Conservation (phyloP, 2,888 invertebrate genomes). For the Morpho helenor region DNA sequence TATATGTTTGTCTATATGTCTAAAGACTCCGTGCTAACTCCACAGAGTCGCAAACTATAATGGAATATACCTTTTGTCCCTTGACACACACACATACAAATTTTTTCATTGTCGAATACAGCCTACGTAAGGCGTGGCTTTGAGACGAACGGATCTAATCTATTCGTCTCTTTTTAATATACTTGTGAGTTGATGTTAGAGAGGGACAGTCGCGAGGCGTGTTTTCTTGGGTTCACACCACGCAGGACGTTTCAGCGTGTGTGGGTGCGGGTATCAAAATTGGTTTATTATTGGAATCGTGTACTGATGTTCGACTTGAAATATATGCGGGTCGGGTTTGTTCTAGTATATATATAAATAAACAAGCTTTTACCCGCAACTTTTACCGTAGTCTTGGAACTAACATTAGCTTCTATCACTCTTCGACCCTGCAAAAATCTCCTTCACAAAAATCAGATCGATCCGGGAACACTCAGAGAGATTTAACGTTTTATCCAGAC, state of each 20-base stretch:
- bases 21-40: constrained; percentile 3
- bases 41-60: constrained; percentile 13
- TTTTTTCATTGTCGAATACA: constrained; percentile 19
- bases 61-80: constrained; percentile 21
- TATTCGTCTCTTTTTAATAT: constrained; percentile 10
- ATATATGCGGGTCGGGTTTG: constrained; percentile 9
- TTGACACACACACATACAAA: constrained; percentile 12
- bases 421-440: no score
- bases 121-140: constrained; percentile 21
- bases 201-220: constrained; percentile 7
- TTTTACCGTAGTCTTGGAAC: no score
- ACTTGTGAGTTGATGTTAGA: neutral
- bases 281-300: constrained; percentile 13
- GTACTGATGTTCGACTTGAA: constrained; percentile 5
- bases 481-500: no score
- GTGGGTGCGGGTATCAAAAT: constrained; percentile 15
- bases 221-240: neutral
- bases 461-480: no score
- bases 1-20: constrained; percentile 4
- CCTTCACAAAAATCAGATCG: no score
- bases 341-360: no score
- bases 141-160: neutral
- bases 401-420: no score
- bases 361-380: no score
- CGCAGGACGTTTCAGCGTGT: constrained; percentile 2